Base-by-base conservation (phyloP, 1,140 invertebrate species). In the Drosophila takahashii region DNA sequence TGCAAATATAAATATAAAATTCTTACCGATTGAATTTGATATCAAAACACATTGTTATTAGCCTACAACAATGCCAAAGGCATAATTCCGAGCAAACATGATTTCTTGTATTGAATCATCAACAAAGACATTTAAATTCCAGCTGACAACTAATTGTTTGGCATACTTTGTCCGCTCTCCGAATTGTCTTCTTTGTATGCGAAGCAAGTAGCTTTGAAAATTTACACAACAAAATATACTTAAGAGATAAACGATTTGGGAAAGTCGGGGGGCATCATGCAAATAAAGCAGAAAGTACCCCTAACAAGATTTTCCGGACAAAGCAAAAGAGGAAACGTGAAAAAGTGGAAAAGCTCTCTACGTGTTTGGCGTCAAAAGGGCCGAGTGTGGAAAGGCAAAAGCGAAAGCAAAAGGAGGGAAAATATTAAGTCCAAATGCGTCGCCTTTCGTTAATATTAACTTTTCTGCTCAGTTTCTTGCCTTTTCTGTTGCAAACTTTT, bases 341-440 rank as follows among this genome's bases (percentile, higher is more conserved):
- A 27, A 61, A 60, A 41, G 57, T 62, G 48, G 37, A 70, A 71
- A 70, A 48, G 67, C 67, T 39, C 50, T 56, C 79, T 86, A 86
- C 83, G 83, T 87, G 83, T 86, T 86, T 67, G 79, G 84, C 83
- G 84, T 86, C 79, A 89, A 83, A 83, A 86, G 81, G 75, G 79
- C 69, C 81, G 58, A 62, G 62, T 58, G 37, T 53, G 26, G 13
- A 45, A 53, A 41, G n/a, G 60, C 27, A 13, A 54, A 59, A 32
- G 27, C n/a, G 16, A 16, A 11, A 32, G 27, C n/a, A 9, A 16
- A 11, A 60, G 56, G 45, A 54, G 41, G 41, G 47, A 45, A 78
- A 79, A 79, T 77, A 81, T 87, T 86, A 87, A 86, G 83, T 81
- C 79, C 52, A 76, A 89, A 81, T 83, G 83, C 83, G 81, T 87